phyloP scores from a whole-genome alignment of 2,888 invertebrate genomes.

The Agonopterix arenella region DNA sequence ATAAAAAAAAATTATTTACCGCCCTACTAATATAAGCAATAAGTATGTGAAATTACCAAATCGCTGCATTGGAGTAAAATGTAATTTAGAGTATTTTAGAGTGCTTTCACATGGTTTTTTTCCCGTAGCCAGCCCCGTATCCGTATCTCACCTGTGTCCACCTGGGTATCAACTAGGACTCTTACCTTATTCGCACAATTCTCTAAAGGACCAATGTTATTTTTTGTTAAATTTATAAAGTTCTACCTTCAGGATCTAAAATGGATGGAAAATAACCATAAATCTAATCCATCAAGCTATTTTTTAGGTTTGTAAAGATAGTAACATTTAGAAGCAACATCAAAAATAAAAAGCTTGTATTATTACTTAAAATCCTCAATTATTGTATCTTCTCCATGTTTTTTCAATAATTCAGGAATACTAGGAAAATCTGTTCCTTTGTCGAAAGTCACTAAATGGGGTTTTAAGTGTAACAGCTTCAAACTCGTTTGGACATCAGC shows the following conservation, averaged over 20 bases:
- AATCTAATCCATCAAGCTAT: too few relatives aligned
- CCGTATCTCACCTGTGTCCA: too few relatives aligned
- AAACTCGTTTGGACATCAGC: constrained; percentile 33
- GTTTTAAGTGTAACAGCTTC: constrained; percentile 26
- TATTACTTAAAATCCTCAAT: constrained; percentile 26
- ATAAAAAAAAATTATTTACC: constrained; percentile 1
- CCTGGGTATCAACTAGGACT: too few relatives aligned
- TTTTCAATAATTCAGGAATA: not conserved
- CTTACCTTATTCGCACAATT: too few relatives aligned
- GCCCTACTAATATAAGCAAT: not conserved
- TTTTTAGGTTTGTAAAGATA: too few relatives aligned
- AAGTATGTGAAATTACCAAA: not conserved
- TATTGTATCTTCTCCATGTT: constrained; percentile 9
- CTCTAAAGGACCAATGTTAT: too few relatives aligned
- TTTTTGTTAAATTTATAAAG: too few relatives aligned
- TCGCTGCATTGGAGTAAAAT: not conserved
- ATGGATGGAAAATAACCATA: too few relatives aligned
- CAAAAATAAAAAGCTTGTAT: not conserved
- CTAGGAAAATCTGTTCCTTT: constrained; percentile 19
- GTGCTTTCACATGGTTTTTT: too few relatives aligned
- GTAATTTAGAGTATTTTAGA: not conserved
- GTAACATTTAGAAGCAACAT: not conserved
- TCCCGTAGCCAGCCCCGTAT: too few relatives aligned
- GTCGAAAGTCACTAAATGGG: constrained; percentile 42
- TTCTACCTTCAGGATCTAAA: too few relatives aligned